These are phyloP conservation scores for Lathronympha strigana DNA, from an alignment of 2,888 invertebrate genomes.

Conservation along the genomic window DNA sequence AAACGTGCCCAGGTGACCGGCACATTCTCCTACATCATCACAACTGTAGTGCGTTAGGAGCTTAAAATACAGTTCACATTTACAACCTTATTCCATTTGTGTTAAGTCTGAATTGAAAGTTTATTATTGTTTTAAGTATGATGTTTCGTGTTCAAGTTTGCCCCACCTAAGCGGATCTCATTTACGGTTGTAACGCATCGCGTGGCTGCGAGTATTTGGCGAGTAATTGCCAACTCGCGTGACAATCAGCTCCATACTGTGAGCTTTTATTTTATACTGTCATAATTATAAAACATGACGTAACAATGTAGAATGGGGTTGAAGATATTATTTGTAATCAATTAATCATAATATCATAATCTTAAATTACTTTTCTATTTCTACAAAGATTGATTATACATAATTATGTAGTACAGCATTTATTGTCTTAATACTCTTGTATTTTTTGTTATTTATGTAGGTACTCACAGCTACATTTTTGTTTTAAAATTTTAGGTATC, in stretches of 20 bases:
- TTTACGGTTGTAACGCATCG: constrained; percentile 33
- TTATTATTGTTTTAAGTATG: background rate
- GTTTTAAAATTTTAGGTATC: no score
- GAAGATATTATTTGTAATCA: no score
- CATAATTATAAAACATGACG: constrained; percentile 28
- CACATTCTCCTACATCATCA: background rate
- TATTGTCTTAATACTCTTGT: no score
- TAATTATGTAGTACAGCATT: no score
- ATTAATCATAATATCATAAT: no score
- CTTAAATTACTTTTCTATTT: no score
- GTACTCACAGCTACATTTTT: no score
- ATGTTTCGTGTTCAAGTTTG: constrained; percentile 17
- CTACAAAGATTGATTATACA: no score
- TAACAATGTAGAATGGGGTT: constrained; percentile 7
- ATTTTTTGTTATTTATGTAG: no score
- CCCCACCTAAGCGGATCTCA: constrained; percentile 31
- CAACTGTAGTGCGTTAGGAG: background rate
- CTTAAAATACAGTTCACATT: background rate
- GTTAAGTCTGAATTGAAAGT: constrained; percentile 3
- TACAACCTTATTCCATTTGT: background rate
- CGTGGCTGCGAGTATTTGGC: constrained; percentile 19
- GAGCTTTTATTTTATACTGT: constrained; percentile 38
- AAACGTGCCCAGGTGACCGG: constrained; percentile 35
- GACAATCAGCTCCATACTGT: constrained; percentile 36
- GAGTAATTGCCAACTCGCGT: constrained; percentile 36